Conservation (phyloP, 92 coral and sea anemone genomes). For the Actinernus sp. region DNA sequence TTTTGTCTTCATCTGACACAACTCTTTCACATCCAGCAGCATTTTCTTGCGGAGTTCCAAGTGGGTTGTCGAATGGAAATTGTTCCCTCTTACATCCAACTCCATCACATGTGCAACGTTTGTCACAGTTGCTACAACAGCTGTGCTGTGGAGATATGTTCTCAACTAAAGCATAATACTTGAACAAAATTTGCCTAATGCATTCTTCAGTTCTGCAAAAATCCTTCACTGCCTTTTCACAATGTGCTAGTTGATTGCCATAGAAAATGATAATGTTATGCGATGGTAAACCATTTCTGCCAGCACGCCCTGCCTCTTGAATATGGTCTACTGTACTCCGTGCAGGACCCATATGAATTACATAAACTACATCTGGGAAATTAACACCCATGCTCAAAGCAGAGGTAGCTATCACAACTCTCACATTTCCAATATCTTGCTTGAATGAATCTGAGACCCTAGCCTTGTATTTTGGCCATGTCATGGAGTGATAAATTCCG, state of each 20-base stretch:
- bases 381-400: too few species aligned
- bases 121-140: conserved; percentile 37
- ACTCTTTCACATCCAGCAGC: conserved; percentile 5
- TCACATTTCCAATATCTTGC: conserved; percentile 22
- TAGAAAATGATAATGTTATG: conserved; percentile 30
- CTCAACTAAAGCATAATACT: conserved; percentile 14
- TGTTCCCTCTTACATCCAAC: conserved; percentile 10
- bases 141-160: conserved; percentile 10
- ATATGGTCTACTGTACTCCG: conserved; percentile 44
- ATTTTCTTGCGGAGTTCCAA: conserved; percentile 1
- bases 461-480: conserved; percentile 25
- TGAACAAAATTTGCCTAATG: conserved; percentile 11
- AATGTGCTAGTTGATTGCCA: conserved; percentile 30
- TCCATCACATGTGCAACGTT: conserved; percentile 12
- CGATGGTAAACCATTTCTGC: too few species aligned
- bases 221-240: conserved; percentile 9
- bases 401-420: too few species aligned
- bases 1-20: conserved; percentile 7
- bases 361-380: too few species aligned
- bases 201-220: conserved; percentile 13
- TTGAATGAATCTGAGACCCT: conserved; percentile 43
- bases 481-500: conserved; percentile 49
- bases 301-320: too few species aligned
- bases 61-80: conserved; percentile 15
- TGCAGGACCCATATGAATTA: conserved; percentile 41